Conservation (phyloP, 2,797 vertebrate genomes). For the Linurgus olivaceus region DNA sequence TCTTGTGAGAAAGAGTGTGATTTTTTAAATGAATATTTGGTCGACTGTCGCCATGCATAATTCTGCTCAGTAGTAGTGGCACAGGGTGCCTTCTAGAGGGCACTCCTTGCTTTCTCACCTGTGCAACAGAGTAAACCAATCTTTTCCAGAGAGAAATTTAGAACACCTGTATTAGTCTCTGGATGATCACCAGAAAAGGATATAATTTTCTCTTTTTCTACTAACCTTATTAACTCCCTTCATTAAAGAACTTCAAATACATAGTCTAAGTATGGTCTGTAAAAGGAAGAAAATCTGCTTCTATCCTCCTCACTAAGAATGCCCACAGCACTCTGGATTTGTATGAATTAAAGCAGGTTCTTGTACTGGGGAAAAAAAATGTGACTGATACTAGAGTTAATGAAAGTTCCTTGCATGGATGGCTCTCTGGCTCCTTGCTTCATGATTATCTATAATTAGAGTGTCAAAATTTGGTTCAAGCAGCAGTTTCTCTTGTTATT, state of each 20-base stretch:
- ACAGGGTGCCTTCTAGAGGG: neutral
- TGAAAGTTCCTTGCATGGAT: neutral
- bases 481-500: neutral
- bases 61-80: neutral
- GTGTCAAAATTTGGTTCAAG: neutral
- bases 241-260: neutral
- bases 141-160: neutral
- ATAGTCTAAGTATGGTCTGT: neutral
- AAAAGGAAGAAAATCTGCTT: neutral
- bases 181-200: neutral
- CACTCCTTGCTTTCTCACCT: neutral
- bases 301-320: neutral
- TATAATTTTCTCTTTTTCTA: neutral
- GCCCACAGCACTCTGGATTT: neutral
- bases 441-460: neutral
- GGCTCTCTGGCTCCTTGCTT: neutral
- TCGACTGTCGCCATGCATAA: neutral
- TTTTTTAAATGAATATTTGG: neutral
- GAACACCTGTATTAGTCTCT: neutral
- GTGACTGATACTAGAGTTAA: neutral
- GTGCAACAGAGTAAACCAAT: neutral
- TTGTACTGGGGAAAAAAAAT: fast-evolving
- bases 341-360: neutral
- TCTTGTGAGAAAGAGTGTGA: neutral
- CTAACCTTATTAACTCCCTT: neutral